phyloP scores from a whole-genome alignment of 2,888 invertebrate species.

The Trichogramma evanescens region DNA sequence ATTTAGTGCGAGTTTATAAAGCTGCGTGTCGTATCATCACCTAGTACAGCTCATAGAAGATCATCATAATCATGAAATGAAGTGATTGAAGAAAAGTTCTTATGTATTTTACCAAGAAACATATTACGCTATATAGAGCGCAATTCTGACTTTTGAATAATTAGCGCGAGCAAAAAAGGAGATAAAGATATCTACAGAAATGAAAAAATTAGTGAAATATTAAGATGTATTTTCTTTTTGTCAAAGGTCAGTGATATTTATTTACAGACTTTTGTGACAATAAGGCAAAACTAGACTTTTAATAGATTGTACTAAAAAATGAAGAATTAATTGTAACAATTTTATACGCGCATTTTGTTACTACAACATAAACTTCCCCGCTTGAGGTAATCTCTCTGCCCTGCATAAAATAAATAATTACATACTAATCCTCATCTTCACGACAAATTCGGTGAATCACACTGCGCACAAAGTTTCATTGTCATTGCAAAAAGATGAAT shows the following conservation, averaged over 20 bases:
- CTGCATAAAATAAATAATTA: constrained; percentile 15
- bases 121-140: constrained; percentile 27
- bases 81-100: constrained; percentile 22
- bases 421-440: constrained; percentile 1
- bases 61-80: constrained; percentile 15
- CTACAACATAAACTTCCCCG: constrained; percentile 12
- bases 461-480: constrained; percentile 18
- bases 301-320: neutral
- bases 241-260: constrained; percentile 20
- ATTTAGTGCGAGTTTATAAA: constrained; percentile 14
- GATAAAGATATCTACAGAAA: constrained; percentile 9
- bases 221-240: constrained; percentile 15
- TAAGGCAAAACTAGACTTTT: constrained; percentile 20
- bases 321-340: constrained; percentile 15
- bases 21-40: constrained; percentile 20
- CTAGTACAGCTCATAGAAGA: constrained; percentile 23
- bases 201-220: constrained; percentile 2
- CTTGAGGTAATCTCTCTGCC: constrained; percentile 16
- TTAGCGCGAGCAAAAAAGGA: neutral
- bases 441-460: constrained; percentile 17
- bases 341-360: constrained; percentile 23
- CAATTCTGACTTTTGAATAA: constrained; percentile 4
- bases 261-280: constrained; percentile 29
- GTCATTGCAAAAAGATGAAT: neutral
- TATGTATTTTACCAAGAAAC: constrained; percentile 31